Conservation (phyloP, 2,888 invertebrate species). For the Sclerodermus sp. region DNA sequence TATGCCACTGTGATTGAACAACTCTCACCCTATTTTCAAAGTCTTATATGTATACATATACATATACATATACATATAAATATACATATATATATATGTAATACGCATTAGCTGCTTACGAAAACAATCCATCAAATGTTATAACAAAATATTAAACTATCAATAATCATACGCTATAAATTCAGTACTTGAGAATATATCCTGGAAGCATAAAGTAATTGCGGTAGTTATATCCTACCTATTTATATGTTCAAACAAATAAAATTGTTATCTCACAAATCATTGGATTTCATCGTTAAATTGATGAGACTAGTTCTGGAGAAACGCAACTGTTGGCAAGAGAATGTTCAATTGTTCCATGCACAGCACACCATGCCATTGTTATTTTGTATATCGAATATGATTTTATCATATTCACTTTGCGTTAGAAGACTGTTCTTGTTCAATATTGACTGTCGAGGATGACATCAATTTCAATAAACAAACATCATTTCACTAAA, state of each 20-base stretch:
- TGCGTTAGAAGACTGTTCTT: constrained; percentile 33
- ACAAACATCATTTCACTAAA: constrained; percentile 60
- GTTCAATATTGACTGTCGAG: constrained; percentile 35
- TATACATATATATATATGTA: constrained; percentile 2
- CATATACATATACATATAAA: constrained; percentile 15
- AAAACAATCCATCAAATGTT: background rate
- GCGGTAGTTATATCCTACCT: background rate
- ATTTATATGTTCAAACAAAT: background rate
- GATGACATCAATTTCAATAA: constrained; percentile 26
- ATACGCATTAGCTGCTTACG: no score
- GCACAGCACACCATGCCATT: constrained; percentile 24
- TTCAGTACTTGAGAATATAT: constrained; percentile 16
- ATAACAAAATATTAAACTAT: background rate
- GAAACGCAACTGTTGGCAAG: constrained; percentile 32
- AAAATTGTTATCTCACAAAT: background rate
- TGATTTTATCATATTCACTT: constrained; percentile 18
- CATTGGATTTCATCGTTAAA: background rate
- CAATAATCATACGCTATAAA: constrained; percentile 8
- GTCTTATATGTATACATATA: constrained; percentile 17
- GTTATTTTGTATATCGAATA: constrained; percentile 11
- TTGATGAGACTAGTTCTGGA: constrained; percentile 25
- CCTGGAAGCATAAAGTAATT: constrained; percentile 37
- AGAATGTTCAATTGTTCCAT: constrained; percentile 32
- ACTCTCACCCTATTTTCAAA: constrained; percentile 21
- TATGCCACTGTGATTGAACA: constrained; percentile 31